Evolutionary conservation across 2,888 invertebrate genomes (phyloP).

Genomic region (Drosophila nr. perissopoda): DNA sequence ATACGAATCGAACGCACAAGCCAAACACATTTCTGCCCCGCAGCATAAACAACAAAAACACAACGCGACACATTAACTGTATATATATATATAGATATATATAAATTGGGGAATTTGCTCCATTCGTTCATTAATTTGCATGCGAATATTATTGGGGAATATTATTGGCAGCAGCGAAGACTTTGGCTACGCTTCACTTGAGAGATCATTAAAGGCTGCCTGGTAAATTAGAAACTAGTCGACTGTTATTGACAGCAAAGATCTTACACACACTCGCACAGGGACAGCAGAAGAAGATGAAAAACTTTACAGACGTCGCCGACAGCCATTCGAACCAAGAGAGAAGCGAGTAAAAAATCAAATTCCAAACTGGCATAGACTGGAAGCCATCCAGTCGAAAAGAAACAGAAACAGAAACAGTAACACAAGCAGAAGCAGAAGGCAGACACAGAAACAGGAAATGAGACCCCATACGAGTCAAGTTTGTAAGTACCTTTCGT

Average conservation of each 20-base stretch:
- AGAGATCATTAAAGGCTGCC: conserved; percentile 53
- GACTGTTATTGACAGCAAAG: conserved; percentile 31
- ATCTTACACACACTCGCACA: conserved; percentile 8
- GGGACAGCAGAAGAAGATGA: conserved; percentile 16
- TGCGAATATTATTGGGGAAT: conserved; percentile 2
- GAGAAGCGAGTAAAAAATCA: conserved; percentile 12
- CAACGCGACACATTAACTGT: conserved; percentile 45
- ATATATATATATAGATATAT: not conserved
- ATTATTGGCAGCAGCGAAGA: conserved; percentile 28
- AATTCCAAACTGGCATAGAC: conserved; percentile 20
- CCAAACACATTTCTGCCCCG: conserved; percentile 45
- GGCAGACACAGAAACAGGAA: conserved; percentile 59
- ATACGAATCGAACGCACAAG: conserved; percentile 45
- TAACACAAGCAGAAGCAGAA: conserved; percentile 59
- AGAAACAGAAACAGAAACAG: conserved; percentile 25
- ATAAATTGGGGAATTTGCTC: conserved; percentile 31
- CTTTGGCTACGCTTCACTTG: conserved; percentile 3
- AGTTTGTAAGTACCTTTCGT: conserved; percentile 67
- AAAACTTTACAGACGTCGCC: conserved; percentile 15
- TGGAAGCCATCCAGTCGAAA: conserved; percentile 9
- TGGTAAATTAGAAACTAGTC: conserved; percentile 64
- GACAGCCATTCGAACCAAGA: conserved; percentile 20
- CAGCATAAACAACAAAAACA: conserved; percentile 22
- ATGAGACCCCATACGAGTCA: conserved; percentile 61
- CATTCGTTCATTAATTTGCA: conserved; percentile 39